Conservation (phyloP, 1,140 invertebrate species). For the Neodiprion lecontei region DNA sequence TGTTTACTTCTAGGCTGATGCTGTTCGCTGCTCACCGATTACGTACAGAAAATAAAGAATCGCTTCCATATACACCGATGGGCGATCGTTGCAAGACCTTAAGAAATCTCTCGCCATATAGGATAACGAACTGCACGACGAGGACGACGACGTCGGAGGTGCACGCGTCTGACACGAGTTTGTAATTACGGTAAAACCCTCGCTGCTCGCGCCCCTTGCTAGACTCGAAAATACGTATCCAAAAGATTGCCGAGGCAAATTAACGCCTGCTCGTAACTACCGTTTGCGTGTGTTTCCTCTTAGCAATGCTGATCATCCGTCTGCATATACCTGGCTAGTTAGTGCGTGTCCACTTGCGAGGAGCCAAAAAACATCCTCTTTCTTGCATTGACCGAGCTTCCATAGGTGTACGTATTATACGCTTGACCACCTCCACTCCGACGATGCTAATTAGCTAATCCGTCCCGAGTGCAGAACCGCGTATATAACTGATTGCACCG, state of each 20-base stretch:
- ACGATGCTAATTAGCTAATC: too few relatives aligned
- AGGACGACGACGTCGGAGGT: too few relatives aligned
- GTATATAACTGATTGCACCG: too few relatives aligned
- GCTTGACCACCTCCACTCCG: too few relatives aligned
- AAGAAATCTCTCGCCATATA: slow-evolving; percentile 26
- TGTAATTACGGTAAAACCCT: neutral
- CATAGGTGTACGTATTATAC: too few relatives aligned
- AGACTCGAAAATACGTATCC: neutral
- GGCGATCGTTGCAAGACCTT: slow-evolving; percentile 32
- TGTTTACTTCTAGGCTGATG: neutral
- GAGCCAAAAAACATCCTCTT: too few relatives aligned
- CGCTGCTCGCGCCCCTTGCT: neutral
- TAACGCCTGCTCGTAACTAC: neutral
- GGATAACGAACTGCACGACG: neutral
- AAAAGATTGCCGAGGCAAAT: neutral
- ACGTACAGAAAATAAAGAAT: neutral
- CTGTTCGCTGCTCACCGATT: neutral
- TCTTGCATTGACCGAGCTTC: too few relatives aligned
- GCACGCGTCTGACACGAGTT: neutral
- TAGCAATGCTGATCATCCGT: too few relatives aligned
- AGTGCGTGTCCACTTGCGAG: neutral
- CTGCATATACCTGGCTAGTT: neutral
- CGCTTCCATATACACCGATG: slow-evolving; percentile 18
- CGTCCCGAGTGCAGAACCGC: too few relatives aligned
- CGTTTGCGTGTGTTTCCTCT: too few relatives aligned